Base-by-base conservation (phyloP, 2,797 vertebrate species). In the Sebastiscus tertius region DNA sequence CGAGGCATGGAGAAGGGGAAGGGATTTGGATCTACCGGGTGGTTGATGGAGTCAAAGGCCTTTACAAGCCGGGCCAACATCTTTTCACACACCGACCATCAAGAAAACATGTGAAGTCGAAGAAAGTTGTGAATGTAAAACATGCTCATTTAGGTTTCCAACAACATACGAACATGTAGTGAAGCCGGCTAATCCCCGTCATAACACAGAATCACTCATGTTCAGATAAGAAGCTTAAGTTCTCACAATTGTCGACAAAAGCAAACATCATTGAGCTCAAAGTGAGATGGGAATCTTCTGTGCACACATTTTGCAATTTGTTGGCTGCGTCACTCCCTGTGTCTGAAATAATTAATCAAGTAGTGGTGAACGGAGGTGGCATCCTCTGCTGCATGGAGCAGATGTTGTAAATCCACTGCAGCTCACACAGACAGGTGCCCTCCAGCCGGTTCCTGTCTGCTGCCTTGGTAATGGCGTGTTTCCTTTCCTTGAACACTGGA, bases 361-460 rank as follows among this genome's bases (percentile, higher is more conserved):
- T n/a, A 10, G 58, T 75, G 70, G 80, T 73, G 76, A 87, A 84
- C 36, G 16, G 86, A 87, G 80, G 90, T 81, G 88, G 91, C 91
- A 83, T 93, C 72, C 84, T 87, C 79, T 91, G 83, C 88, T 87
- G 85, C 80, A 86, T 87, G 61, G 79, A 94, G 87, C 94, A 94
- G 93, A 93, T 95, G 95, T 91, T 94, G 93, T 95, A 95, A 95
- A 95, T 95, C 83, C 93, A 89, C 79, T 83, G 89, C 87, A 84
- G 87, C 89, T 91, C 86, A 27, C 63, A 82, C 79, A 95, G 92
- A 92, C 92, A 93, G 92, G 90, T 95, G 92, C 93, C 95, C 94
- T 94, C 94, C 90, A 94, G 93, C 88, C 89, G 73, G 90, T 95
- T 95, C 93, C 92, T 89, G 93, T 96, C 95, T 94, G 84, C 86